A percentile compares a stretch with the other conserved stretches of the same genome.
phyloP scores from a whole-genome alignment of 2,888 invertebrate genomes.

The Aphidoletes aphidimyza region DNA sequence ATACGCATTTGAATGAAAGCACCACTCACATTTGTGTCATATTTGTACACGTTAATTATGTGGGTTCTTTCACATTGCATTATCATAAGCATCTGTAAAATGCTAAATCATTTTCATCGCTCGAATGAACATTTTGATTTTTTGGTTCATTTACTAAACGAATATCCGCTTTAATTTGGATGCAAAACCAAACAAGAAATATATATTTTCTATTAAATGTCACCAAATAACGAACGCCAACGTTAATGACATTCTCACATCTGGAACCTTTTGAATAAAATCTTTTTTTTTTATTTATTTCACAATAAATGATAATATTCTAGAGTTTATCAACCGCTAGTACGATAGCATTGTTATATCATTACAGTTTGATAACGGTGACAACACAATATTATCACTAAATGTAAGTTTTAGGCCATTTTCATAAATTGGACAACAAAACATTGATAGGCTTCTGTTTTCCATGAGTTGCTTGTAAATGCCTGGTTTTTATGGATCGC shows the following conservation, averaged over 20 bases:
- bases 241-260: too few relatives aligned
- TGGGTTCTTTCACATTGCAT: background rate
- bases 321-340: too few relatives aligned
- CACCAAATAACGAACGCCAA: too few relatives aligned
- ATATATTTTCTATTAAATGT: too few relatives aligned
- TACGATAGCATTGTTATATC: too few relatives aligned
- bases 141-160: background rate
- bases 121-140: background rate
- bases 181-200: too few relatives aligned
- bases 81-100: background rate
- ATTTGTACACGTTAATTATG: background rate
- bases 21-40: background rate
- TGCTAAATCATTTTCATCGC: background rate
- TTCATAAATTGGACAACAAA: background rate
- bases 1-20: background rate
- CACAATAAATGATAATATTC: too few relatives aligned
- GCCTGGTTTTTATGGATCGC: background rate
- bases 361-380: too few relatives aligned
- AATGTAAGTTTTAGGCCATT: background rate
- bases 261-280: too few relatives aligned
- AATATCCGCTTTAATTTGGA: background rate
- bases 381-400: background rate
- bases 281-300: too few relatives aligned
- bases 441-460: background rate
- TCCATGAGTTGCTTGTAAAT: constrained; percentile 8